Evolutionary conservation across 2,113 vertebrate genomes (phyloP).

Genomic region (Lepus timidus): DNA sequence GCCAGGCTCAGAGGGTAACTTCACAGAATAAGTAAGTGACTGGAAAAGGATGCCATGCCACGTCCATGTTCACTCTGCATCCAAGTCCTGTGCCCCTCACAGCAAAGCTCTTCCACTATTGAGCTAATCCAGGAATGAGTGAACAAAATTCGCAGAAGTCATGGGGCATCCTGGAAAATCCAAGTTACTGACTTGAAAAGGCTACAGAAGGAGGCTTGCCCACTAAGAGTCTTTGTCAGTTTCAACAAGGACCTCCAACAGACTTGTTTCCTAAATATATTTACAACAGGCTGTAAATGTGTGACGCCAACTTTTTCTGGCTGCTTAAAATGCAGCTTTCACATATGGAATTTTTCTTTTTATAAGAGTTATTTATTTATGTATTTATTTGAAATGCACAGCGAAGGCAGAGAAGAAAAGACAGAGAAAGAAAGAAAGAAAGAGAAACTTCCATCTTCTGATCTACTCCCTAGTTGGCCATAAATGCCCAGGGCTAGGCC

Average conservation of each 20-base stretch:
- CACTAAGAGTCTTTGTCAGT: neutral
- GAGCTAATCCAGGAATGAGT: neutral
- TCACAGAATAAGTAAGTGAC: neutral
- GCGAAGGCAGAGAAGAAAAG: too few species aligned
- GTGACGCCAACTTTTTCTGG: neutral
- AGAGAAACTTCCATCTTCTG: too few species aligned
- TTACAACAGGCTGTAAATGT: neutral
- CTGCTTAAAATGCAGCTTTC: conserved; percentile 22
- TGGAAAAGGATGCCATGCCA: fast-evolving
- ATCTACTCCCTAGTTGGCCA: too few species aligned
- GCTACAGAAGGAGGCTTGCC: neutral
- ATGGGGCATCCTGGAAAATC: neutral
- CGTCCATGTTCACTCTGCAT: too few species aligned
- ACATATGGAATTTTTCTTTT: too few species aligned
- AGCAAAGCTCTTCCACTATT: neutral
- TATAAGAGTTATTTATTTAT: too few species aligned
- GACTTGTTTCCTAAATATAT: neutral
- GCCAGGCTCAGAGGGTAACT: neutral
- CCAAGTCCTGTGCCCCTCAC: fast-evolving
- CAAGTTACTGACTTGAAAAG: neutral
- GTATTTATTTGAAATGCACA: too few species aligned
- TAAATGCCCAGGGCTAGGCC: too few species aligned
- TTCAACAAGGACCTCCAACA: neutral
- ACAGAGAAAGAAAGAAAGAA: too few species aligned
- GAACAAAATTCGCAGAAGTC: neutral